Percentiles rank a stretch among this genome's conserved stretches.
Conservation (phyloP, 2,797 vertebrate species). For the Buceros bicornis region DNA sequence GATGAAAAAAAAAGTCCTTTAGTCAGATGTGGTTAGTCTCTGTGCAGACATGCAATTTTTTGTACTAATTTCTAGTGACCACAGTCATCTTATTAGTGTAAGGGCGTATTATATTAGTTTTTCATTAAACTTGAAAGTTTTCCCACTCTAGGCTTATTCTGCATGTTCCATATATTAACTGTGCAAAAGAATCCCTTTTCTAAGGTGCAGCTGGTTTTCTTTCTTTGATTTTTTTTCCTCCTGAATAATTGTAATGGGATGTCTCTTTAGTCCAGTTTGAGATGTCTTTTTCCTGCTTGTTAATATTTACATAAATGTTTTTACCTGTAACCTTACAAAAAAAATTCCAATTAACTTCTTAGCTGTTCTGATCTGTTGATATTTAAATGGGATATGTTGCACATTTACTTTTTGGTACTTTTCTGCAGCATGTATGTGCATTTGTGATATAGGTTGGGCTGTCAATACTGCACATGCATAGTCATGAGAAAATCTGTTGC, state of each 20-base stretch:
- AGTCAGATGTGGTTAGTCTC: not conserved
- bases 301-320: not conserved
- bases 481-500: not conserved
- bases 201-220: not conserved
- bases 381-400: not conserved
- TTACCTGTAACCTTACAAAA: not conserved
- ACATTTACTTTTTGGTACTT: not conserved
- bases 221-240: not conserved
- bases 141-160: not conserved
- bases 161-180: not conserved
- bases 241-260: not conserved
- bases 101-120: not conserved
- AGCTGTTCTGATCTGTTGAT: not conserved
- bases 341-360: not conserved
- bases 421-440: not conserved
- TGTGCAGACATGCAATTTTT: not conserved
- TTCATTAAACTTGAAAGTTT: not conserved
- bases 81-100: not conserved
- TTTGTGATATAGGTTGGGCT: not conserved
- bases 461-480: accelerated
- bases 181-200: not conserved
- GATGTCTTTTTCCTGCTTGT: not conserved
- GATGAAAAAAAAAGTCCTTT: not conserved
- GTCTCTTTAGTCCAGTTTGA: not conserved
- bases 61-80: not conserved